These are phyloP conservation scores for Latheticus oryzae DNA, from an alignment of 2,888 invertebrate species.

Conservation along the genomic window DNA sequence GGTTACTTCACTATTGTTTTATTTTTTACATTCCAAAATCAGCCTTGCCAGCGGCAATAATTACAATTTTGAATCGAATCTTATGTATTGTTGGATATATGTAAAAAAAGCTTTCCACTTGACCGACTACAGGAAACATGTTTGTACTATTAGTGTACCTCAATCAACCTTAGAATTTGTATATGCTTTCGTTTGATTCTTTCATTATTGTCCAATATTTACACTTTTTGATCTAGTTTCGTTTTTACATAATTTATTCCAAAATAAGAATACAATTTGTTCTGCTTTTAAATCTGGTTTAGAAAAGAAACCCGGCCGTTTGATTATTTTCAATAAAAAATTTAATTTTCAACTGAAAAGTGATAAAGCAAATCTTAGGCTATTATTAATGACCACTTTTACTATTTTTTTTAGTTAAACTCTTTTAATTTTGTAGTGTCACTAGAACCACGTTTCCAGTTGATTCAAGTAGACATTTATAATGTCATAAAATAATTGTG, in stretches of 20 bases:
- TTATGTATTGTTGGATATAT: neutral
- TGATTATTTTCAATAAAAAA: neutral
- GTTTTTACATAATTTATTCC: constrained; percentile 3
- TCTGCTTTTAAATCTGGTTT: constrained; percentile 11
- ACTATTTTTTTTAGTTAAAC: neutral
- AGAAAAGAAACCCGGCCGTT: constrained; percentile 10
- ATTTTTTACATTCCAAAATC: too few relatives aligned
- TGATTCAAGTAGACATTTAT: too few relatives aligned
- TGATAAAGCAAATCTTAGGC: constrained; percentile 23
- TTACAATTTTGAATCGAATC: constrained; percentile 8
- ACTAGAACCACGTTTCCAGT: too few relatives aligned
- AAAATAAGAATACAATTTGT: constrained; percentile 13
- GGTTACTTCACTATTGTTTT: too few relatives aligned
- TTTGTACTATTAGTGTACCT: constrained; percentile 9
- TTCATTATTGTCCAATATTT: constrained; percentile 7
- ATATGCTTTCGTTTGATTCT: constrained; percentile 7
- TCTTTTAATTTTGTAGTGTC: constrained; percentile 2
- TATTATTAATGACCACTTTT: too few relatives aligned
- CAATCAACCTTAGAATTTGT: too few relatives aligned
- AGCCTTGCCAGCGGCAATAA: constrained; percentile 22
- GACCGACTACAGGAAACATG: constrained; percentile 16
- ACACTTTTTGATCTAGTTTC: constrained; percentile 16
- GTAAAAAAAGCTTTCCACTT: constrained; percentile 16
- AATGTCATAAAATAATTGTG: too few relatives aligned
- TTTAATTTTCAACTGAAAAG: constrained; percentile 7